Base-by-base conservation (phyloP, 2,113 vertebrate genomes). In the Pogona vitticeps region DNA sequence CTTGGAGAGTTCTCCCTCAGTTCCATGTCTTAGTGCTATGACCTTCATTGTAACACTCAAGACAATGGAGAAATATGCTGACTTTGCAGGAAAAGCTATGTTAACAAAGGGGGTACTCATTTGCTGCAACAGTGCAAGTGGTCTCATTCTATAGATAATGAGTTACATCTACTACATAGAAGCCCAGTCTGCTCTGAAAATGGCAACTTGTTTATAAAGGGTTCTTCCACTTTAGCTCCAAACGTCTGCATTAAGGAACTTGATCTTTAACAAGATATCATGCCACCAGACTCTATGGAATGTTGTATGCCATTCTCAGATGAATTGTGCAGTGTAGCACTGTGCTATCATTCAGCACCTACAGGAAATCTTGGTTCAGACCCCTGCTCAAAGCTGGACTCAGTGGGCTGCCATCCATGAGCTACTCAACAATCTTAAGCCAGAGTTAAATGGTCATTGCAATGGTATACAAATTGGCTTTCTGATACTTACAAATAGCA, bases 181-280 rank as follows among this genome's bases (percentile, higher is more conserved):
- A 80, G 80, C 89, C 92, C 90, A 90, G 93, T 95, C 90, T 90
- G 88, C 84, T 92, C 0, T 0, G 88, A 79, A 89, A 89, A 80
- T 93, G 91, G 89, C 84, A 83, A 81, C 42, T 86, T 56, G 61
- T 92, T 94, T 76, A 42, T 86, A 86, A 61, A 75, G 42, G 75
- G 89, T 52, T 73, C 93, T 70, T 82, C 38, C 59, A 61, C 3
- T 10, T 67, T 26, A 38, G 17, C 13, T 31, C 21, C 36, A 72
- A 71, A 33, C 26, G 33, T 58, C 28, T 72, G n/a, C 20, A 26
- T 83, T 23, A 72, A 56, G 71, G 21, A n/a, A 36, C 6, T 6
- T 38, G 52, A 20, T 21, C 46, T 52, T 18, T 70, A 17, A 58
- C 8, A 82, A 71, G 17, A n/a, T 15, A n/a, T 36, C 8, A 28